Base-by-base conservation (phyloP, 2,797 vertebrate species). In the Yasuhikotakia modesta region DNA sequence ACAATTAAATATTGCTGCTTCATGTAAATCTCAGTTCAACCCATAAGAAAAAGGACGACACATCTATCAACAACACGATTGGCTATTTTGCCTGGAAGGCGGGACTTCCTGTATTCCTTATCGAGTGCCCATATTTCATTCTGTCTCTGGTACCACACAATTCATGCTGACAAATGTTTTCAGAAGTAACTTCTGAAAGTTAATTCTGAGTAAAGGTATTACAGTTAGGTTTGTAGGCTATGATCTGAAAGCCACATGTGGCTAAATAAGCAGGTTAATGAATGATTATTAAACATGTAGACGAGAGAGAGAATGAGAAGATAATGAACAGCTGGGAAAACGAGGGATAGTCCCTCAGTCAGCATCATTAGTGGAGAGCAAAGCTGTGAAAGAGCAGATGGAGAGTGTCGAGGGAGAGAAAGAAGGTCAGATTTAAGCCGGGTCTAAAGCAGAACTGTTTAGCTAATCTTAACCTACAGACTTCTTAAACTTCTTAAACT, bases 221-320 rank as follows among this genome's bases (percentile, higher is more conserved):
- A 45, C 45, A 13, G 27, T 4, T 32, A 72, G 74, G 60, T 73
- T 69, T 65, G 58, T 46, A 60, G 83, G 73, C 60, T 58, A 75
- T n/a, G 2, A 65, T 82, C 39, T 46, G 46, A 57, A 82, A 79
- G 64, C 78, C 61, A 17, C 81, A 80, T 66, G 81, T 78, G 83
- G 81, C 53, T 80, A 80, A 84, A 82, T 80, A 82, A 82, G 57
- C 71, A 72, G 71, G 55, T 46, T 82, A 84, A 82, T 72, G 77
- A 72, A 79, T 70, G 61, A 84, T 84, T 82, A 82, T 64, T 55
- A 70, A 73, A 79, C 73, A 72, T 68, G 70, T 11, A 55, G 69
- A 53, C 65, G 64, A 17, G 64, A 48, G 58, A 70, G 45, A 63
- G 58, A 46, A 55, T 11, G 22, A 76, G 79, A 66, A 69, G 64